Evolutionary conservation across 2,888 invertebrate species (phyloP).

Genomic region (Epinotia ramella): DNA sequence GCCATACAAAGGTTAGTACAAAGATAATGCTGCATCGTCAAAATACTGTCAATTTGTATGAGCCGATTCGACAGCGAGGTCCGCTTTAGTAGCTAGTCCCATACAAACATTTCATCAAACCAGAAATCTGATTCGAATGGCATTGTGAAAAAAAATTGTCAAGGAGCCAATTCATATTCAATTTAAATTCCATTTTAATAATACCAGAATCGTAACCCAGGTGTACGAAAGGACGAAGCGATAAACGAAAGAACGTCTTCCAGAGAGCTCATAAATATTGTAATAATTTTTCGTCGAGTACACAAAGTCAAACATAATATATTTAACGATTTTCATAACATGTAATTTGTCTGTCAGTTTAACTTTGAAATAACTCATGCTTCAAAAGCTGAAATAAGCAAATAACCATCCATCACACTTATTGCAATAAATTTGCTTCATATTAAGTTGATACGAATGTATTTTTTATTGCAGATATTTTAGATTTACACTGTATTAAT

Average conservation of each 20-base stretch:
- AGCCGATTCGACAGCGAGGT: too few species aligned
- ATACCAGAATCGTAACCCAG: neutral
- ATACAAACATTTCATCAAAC: too few species aligned
- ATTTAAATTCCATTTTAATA: neutral
- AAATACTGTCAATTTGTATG: too few species aligned
- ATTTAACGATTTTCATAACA: neutral
- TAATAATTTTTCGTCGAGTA: conserved; percentile 29
- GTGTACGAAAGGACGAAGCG: conserved; percentile 5
- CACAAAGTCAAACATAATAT: conserved; percentile 15
- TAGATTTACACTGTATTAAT: too few species aligned
- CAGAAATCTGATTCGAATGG: too few species aligned
- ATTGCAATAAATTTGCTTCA: neutral
- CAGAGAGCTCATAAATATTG: conserved; percentile 33
- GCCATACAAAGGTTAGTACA: too few species aligned
- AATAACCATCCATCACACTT: neutral
- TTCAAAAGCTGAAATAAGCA: neutral
- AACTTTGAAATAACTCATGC: neutral
- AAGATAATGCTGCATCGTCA: too few species aligned
- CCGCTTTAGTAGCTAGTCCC: too few species aligned
- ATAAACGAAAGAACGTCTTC: conserved; percentile 20
- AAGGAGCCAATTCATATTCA: neutral
- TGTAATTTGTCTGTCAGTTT: conserved; percentile 22
- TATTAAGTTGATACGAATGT: neutral
- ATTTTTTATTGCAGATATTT: neutral
- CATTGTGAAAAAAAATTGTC: too few species aligned